Base-by-base conservation (phyloP, 2,113 vertebrate genomes). In the Turnix velox region DNA sequence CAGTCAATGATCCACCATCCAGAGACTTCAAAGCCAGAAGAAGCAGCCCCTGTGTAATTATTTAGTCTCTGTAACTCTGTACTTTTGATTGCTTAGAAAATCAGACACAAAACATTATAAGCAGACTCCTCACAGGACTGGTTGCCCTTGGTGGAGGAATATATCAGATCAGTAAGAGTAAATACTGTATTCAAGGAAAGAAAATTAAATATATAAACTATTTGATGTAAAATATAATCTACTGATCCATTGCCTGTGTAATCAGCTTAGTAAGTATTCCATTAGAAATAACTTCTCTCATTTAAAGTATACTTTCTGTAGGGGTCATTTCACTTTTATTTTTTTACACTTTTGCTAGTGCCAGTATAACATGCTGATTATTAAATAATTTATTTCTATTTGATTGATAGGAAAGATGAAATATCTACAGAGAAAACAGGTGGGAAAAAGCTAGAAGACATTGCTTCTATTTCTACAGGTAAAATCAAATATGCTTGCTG, bases 361-460 rank as follows among this genome's bases (percentile, higher is more conserved):
- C 8, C 0, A 2, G 33, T 68, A 72, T 22, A 65, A 16, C 25
- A 23, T 52, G 24, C 28, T 52, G 48, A 73, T 55, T 63, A 80
- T 33, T 66, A 81, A 62, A 85, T 75, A n/a, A 51, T 40, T 90
- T 16, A 40, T 96, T 94, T 90, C 52, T 94, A 37, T 93, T 95
- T 63, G 82, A 55, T 76, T 95, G 40, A 76, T 77, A 98, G 97
- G 95, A 97, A 97, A 94, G 96, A 96, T 69, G 96, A 97, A 91
- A 72, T 95, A 75, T 45, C 93, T 16, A 30, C 92, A 68, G 93
- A 96, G 43, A 96, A 97, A 87, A 63, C 63, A 20, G 62, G 88
- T 62, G 39, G 43, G 58, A 96, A 95, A 95, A 91, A 94, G 51
- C 19, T 55, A 6, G 91, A 90, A 45, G 93, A 96, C 14, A 74